A percentile compares a stretch with the other conserved stretches of the same genome.
These are phyloP conservation scores for Eonycteris spelaea DNA, from an alignment of 2,113 vertebrate genomes.

Conservation along the genomic window DNA sequence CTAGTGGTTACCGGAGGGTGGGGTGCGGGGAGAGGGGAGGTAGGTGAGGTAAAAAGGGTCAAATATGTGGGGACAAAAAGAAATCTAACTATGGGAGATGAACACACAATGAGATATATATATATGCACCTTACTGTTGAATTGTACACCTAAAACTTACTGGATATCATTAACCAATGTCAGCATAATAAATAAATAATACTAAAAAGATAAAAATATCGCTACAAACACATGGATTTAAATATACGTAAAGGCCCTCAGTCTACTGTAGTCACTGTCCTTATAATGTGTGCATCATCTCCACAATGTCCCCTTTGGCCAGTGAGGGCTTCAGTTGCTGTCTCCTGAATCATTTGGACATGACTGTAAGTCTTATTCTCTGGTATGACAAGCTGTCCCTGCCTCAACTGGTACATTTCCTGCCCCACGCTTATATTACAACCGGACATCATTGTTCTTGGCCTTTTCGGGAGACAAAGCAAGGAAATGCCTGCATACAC, in stretches of 20 bases:
- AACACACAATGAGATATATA: too few relatives aligned
- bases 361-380: not conserved
- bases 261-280: not conserved
- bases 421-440: not conserved
- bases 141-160: too few relatives aligned
- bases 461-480: not conserved
- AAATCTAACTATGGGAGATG: too few relatives aligned
- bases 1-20: too few relatives aligned
- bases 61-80: too few relatives aligned
- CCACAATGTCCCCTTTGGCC: not conserved
- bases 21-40: too few relatives aligned
- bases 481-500: not conserved
- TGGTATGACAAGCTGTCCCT: not conserved
- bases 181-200: too few relatives aligned
- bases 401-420: not conserved
- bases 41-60: too few relatives aligned
- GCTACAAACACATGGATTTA: not conserved
- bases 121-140: too few relatives aligned
- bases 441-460: not conserved
- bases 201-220: not conserved
- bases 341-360: not conserved
- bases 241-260: not conserved
- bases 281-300: not conserved
- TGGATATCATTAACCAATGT: too few relatives aligned
- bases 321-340: not conserved